Evolutionary conservation across 2,113 vertebrate species (phyloP).

Genomic region (Colius striatus): DNA sequence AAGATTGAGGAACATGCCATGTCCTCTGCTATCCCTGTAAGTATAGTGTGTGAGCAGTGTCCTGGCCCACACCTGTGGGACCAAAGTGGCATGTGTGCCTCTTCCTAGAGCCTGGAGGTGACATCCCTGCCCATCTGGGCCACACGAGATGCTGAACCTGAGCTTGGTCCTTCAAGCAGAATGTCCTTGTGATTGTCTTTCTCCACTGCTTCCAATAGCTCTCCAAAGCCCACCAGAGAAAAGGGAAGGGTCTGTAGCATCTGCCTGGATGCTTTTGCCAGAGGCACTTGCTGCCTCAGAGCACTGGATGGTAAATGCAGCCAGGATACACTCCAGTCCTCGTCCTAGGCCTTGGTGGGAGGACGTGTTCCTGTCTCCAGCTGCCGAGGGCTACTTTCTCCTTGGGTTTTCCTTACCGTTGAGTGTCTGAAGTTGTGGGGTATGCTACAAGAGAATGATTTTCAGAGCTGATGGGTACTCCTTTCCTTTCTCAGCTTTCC

Average conservation of each 20-base stretch:
- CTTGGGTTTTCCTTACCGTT: background rate
- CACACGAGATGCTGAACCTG: accelerated
- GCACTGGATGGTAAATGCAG: background rate
- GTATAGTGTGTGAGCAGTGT: background rate
- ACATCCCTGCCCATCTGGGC: background rate
- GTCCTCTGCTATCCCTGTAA: background rate
- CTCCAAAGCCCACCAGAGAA: background rate
- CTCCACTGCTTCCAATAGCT: background rate
- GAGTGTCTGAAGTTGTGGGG: background rate
- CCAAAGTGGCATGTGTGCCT: background rate
- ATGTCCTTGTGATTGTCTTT: background rate
- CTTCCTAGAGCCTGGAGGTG: background rate
- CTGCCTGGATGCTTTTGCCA: background rate
- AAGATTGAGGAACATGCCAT: background rate
- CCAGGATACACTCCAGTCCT: background rate
- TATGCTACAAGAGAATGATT: background rate
- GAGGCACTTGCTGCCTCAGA: background rate
- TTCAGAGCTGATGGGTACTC: background rate
- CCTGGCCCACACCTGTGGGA: background rate
- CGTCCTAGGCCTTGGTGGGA: accelerated
- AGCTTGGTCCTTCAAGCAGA: background rate
- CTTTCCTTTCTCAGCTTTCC: background rate
- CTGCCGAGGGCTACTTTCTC: background rate
- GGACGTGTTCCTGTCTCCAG: accelerated
- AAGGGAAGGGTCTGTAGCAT: background rate